phyloP scores from a whole-genome alignment of 1,140 invertebrate species.

The Zelostemma sp. region DNA sequence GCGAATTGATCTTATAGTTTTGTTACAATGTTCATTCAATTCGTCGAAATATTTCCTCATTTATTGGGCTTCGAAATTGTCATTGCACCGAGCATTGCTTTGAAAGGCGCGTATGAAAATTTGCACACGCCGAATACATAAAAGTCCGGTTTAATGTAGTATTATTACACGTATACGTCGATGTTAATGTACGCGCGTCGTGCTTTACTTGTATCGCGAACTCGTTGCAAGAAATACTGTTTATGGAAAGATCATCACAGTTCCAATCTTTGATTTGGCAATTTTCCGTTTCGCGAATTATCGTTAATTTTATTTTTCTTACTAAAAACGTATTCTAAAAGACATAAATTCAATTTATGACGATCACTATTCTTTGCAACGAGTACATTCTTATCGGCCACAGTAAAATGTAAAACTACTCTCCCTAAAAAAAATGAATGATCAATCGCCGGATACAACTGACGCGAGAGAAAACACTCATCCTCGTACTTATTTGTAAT shows the following conservation, averaged over 20 bases:
- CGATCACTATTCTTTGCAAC: constrained; percentile 33
- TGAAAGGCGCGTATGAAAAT: constrained; percentile 1
- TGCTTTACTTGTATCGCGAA: constrained; percentile 32
- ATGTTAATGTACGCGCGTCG: constrained; percentile 44
- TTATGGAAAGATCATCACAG: constrained; percentile 25
- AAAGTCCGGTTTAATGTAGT: constrained; percentile 21
- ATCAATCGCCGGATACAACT: constrained; percentile 44
- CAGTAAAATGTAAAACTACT: constrained; percentile 47
- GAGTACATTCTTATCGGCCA: constrained; percentile 24
- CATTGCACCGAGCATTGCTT: neutral
- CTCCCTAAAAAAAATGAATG: constrained; percentile 40
- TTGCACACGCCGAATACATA: neutral
- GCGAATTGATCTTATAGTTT: too few species aligned
- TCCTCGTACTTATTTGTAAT: constrained; percentile 37
- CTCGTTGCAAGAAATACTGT: constrained; percentile 36
- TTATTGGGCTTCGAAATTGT: neutral
- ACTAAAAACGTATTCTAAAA: neutral
- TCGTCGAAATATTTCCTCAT: neutral
- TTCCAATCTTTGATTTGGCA: neutral
- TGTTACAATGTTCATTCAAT: neutral
- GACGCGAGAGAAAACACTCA: constrained; percentile 35
- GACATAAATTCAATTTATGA: constrained; percentile 6
- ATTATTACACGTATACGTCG: constrained; percentile 35
- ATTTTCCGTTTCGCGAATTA: neutral
- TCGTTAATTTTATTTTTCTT: neutral